Conservation (phyloP, 2,888 invertebrate species). For the Nezara viridula region DNA sequence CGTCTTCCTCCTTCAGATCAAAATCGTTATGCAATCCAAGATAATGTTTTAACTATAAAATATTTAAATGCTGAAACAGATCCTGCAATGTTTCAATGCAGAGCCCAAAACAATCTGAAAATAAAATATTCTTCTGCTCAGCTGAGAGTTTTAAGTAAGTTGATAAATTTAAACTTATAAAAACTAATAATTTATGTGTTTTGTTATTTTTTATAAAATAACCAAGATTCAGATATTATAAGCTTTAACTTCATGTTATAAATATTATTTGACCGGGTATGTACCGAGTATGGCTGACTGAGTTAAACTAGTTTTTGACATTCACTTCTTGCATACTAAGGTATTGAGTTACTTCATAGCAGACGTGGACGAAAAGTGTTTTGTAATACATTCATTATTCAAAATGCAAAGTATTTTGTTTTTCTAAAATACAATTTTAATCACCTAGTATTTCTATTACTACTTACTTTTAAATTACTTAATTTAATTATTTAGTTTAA, state of each 20-base stretch:
- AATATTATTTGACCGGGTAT: too few relatives aligned
- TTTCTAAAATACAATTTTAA: too few relatives aligned
- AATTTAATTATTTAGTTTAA: too few relatives aligned
- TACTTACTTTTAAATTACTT: too few relatives aligned
- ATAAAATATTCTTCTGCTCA: constrained; percentile 90
- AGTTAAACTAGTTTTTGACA: too few relatives aligned
- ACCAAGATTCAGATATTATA: not conserved
- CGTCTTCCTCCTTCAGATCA: constrained; percentile 75
- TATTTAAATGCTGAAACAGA: constrained; percentile 83
- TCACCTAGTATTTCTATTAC: too few relatives aligned
- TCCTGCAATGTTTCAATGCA: constrained; percentile 95
- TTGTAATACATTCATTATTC: too few relatives aligned
- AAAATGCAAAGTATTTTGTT: too few relatives aligned
- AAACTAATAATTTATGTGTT: not conserved
- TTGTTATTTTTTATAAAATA: not conserved
- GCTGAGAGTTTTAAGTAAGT: constrained; percentile 85
- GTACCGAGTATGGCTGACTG: too few relatives aligned
- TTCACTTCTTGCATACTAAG: too few relatives aligned
- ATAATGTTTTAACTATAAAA: constrained; percentile 85
- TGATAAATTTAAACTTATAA: not conserved
- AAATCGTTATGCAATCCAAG: constrained; percentile 85
- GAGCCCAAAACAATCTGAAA: constrained; percentile 89
- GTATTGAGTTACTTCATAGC: too few relatives aligned
- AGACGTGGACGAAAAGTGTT: too few relatives aligned
- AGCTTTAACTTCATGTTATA: not conserved